Evolutionary conservation across 2,888 invertebrate genomes (phyloP), one percentile per base, ranked within the genome.

Genomic region (Danaus chrysippus): DNA sequence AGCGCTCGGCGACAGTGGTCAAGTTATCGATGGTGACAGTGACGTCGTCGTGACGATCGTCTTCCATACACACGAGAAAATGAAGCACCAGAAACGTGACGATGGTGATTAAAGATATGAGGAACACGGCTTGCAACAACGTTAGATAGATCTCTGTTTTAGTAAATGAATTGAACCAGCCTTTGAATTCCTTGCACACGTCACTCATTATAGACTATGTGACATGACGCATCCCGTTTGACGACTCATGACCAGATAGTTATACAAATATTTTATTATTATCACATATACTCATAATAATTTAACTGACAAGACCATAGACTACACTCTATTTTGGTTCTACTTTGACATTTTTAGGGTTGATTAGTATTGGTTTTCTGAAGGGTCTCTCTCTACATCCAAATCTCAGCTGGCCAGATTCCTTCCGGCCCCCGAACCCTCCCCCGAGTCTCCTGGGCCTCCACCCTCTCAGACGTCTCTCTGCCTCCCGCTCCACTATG

Each of bases 381-480:
- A 96, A 97, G 0, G 96, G 96, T 71, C 96, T 88, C 60, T 95
- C 95, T 71, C 93, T 92, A 54, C 97, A 95, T 1, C 97, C 97
- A 87, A 97, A 98, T 64, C 97, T 84, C 52, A 97, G 87, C 77
- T 98, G 97, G 0, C 97, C 97, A 0, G 97, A 95, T 81, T 96
- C 96, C 74, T 95, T 96, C 69, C 92, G 93, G 0, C 97, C 97
- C 3, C 96, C 96, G 76, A 97, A 95, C 12, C 97, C 97, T 13
- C 97, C 97, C 3, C 97, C 97, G 8, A 97, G 86, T 67, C 97
- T 85, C 67, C 97, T 91, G 2, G 97, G 97, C 76, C 94, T 93
- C 97, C 97, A 97, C 1, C 96, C 96, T 62, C 91, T 91, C 73
- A 96, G 78, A 10, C 84, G 85, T 64, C 96, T 91, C 77, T 94